Base-by-base conservation (phyloP, 2,888 invertebrate species). In the Drosophila cyrtoloma region DNA sequence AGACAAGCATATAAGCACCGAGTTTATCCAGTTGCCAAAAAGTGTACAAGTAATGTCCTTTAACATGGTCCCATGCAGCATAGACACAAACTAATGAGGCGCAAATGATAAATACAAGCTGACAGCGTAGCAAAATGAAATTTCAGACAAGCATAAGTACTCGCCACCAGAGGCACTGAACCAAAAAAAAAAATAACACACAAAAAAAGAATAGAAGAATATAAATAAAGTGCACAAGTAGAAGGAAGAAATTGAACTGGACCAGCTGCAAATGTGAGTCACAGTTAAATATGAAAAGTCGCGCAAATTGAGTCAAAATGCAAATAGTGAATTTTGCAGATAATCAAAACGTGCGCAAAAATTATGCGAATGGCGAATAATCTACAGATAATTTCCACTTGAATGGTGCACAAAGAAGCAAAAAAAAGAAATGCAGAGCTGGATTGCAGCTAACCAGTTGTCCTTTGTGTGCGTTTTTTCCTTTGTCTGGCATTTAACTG, bases 61-160 rank as follows among this genome's bases (percentile, higher is more conserved):
- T 77, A 68, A 64, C 63, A 74, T 66, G 75, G 78, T 79, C 73
- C 59, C 71, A 77, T 62, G 68, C 65, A 59, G 55, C 79, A 72
- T 56, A 67, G 77, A 75, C 73, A 70, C 51, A 71, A 82, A 66
- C 86, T 85, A 85, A 90, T 85, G 85, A 85, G 82, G 79, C 90
- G 86, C 88, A 87, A 85, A 85, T 85, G 85, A 85, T 85, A 90
- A 85, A 85, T 85, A 84, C 88, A 71, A 78, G 89, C 74, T 79
- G 80, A 71, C 83, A 77, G 70, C 69, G 39, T 37, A 59, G 68
- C 56, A 65, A 71, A 67, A 76, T 33, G 39, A 60, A 39, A 76
- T 63, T 52, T 52, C 77, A 77, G 65, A 71, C 62, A 50, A 71
- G 35, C 58, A 63, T 60, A 75, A 75, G 68, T 63, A 60, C 33